Base-by-base conservation (phyloP, 1,140 invertebrate genomes). In the Matsumurasca onukii region DNA sequence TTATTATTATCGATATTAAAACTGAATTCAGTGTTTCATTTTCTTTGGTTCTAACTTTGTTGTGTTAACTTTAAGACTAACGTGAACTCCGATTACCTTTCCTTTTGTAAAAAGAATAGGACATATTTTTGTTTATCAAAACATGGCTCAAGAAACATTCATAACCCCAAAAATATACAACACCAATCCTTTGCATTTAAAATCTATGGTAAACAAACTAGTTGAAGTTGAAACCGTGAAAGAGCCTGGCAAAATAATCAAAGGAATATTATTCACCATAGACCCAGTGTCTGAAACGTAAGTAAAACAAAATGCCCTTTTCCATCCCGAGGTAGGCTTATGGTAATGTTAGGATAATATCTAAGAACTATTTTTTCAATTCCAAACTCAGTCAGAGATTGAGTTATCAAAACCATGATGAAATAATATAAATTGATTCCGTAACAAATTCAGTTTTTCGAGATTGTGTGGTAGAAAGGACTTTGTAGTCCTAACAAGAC, bases 221-320 rank as follows among this genome's bases (percentile, higher is more conserved):
- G 55, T 59, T 27, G 55, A 59, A 59, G 55, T 59, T 25, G 55
- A 59, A 27, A 59, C 55, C 12, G 25, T 27, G 15, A 3, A 27
- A 2, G 55, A n/a, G 3, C 25, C 49, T 24, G 12, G 15, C 15
- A 27, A 9, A 59, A 15, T 2, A 59, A 15, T 2, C 30, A 59
- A 13, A 24, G 55, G 55, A 3, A 59, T 59, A 13, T 59, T 59
- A 27, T 59, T 59, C 25, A 59, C 55, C 2, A 29, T 59, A 22
- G 55, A 59, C 24, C 55, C 55, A 27, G 55, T 59, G 2, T 59
- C 55, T 12, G 55, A 59, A 59, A 59, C 25, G 55, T 59, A 59
- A 59, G 55, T 59, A 27, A 9, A 3, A 9, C 24, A 3, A n/a
- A n/a, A 12, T n/a, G 17, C 49, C 17, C 34, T 45, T 20, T 3